phyloP scores from a whole-genome alignment of 2,797 vertebrate species.

The Girardinus metallicus region DNA sequence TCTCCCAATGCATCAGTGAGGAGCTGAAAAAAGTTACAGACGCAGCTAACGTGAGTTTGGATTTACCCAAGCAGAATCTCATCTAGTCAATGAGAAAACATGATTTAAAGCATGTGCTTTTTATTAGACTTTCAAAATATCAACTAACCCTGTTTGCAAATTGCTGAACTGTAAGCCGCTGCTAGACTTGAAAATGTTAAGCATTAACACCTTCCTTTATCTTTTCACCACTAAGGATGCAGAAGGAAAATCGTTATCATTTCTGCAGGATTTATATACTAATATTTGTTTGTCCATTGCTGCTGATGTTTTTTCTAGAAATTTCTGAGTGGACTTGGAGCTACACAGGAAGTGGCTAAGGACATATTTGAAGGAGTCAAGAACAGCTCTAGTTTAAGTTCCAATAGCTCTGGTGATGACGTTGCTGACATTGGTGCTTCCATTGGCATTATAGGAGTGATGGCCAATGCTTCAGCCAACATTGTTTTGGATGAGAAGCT shows the following conservation, averaged over 20 bases:
- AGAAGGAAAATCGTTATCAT: neutral
- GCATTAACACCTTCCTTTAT: neutral
- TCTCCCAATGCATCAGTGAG: constrained; percentile 54
- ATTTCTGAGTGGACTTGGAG: constrained; percentile 71
- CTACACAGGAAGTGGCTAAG: constrained; percentile 51
- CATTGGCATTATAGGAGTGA: constrained; percentile 58
- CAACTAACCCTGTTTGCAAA: neutral
- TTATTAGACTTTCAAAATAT: neutral
- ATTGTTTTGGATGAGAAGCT: constrained; percentile 24
- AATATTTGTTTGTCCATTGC: neutral
- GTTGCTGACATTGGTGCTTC: constrained; percentile 61
- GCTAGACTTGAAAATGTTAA: neutral
- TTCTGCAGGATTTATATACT: neutral
- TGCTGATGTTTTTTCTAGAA: constrained; percentile 52
- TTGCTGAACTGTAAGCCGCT: neutral
- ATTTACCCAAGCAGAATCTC: neutral
- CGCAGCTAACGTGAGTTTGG: constrained; percentile 64
- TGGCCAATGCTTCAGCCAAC: constrained; percentile 40
- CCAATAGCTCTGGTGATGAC: neutral
- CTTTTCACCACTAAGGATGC: neutral
- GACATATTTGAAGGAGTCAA: constrained; percentile 69
- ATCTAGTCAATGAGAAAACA: neutral
- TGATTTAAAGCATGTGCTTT: neutral
- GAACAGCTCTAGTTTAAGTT: constrained; percentile 37
- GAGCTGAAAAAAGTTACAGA: constrained; percentile 39